Base-by-base conservation (phyloP, 2,888 invertebrate species). In the Dicycla oo region DNA sequence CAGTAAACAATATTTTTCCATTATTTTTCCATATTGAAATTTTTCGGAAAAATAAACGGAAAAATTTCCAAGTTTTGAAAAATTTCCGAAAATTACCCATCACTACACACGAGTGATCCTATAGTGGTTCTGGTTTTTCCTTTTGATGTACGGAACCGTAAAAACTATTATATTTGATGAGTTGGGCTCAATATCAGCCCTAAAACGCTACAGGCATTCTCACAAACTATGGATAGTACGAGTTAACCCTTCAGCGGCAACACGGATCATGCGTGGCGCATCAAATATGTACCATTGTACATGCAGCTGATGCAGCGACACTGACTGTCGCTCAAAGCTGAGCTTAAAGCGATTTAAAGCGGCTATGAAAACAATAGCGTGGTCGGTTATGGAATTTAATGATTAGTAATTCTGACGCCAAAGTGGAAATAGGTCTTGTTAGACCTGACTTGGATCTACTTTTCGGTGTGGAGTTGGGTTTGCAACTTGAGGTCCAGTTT, bases 241-340 rank as follows among this genome's bases (percentile, higher is more conserved):
- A 63, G 68, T 47, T 62, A 74, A 67, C 83, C 85, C 71, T 75
- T 69, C 70, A 72, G 49, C 30, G 43, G 18, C 38, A 63, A 56
- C 60, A 60, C 56, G 54, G 58, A 57, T n/a, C n/a, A n/a, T 65
- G 77, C 83, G 26, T 61, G 11, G 45, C 47, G 38, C 51, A 81
- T 81, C 81, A 80, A 81, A 81, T 84, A 84, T 84, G 70, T 71
- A 75, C 43, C 11, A 64, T 40, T 56, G 70, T 77, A 66, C 76
- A 70, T 83, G 30, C 26, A 57, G 11, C 38, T 66, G 63, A 63
- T 76, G 47, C 40, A 61, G 7, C 45, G 62, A 69, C 67, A 63
- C 58, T n/a, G 13, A 26, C 51, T 43, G 58, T 62, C 80, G 47
- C 53, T 79, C 68, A 74, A 75, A 67, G 63, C 60, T 60, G 43